Evolutionary conservation across 2,888 invertebrate genomes (phyloP), one percentile per base, ranked within the genome.

Genomic region (Bombyx huttoni): DNA sequence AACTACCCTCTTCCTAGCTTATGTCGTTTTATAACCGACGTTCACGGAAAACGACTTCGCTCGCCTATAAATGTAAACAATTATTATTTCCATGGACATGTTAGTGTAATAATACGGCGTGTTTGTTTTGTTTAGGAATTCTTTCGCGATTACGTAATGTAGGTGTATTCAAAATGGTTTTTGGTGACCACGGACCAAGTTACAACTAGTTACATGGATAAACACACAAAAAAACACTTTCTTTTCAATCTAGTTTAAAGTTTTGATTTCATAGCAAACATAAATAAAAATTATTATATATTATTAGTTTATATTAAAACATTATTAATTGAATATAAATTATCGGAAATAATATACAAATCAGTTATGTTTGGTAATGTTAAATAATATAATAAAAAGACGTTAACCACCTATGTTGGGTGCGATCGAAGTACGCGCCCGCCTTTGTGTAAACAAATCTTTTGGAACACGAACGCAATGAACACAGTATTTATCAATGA

Each of bases 1-100:
- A 72, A 72, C 74, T 74, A 73, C 77, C 78, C 79, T 72, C 74
- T 71, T 72, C 68, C 70, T 68, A 69, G 70, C 71, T 70, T 64
- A 70, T 64, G 64, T 68, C 67, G 68, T 68, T 68, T 68, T 67
- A 70, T 67, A 65, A 64, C 61, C 62, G 59, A 61, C 59, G 60
- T 63, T 59, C 62, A 67, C 60, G 53, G 56, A 61, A 62, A 65
- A 62, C 63, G 66, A 62, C 58, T 62, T 60, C 58, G 52, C 62
- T 60, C 59, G 63, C 67, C 61, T 60, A 61, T 62, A 61, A 55
- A 60, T 62, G 65, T 66, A 63, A 68, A 68, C 66, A 67, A 65
- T 64, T 63, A 48, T 48, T 40, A 40, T 40, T 40, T 40, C 40
- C 5, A 40, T 40, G 40, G 12, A 3, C 40, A 40, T 54, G 53